phyloP scores from a whole-genome alignment of 1,140 invertebrate genomes.

The Spodoptera frugiperda region DNA sequence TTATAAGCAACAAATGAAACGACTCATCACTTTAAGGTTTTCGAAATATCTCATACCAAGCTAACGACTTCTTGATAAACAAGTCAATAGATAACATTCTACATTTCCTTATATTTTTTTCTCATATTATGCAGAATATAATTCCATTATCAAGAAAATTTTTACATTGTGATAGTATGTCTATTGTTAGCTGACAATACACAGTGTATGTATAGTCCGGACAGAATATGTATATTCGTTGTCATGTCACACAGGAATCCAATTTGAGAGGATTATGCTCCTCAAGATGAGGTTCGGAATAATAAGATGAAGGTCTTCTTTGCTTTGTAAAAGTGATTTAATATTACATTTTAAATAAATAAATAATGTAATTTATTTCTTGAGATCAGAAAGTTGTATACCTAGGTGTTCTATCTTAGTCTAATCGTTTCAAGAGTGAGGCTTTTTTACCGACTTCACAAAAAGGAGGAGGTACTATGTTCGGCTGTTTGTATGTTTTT shows the following conservation, averaged over 20 bases:
- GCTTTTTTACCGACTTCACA: too few relatives aligned
- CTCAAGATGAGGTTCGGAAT: conserved; percentile 64
- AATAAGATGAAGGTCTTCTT: conserved; percentile 17
- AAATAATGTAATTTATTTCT: background rate
- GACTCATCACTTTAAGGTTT: too few relatives aligned
- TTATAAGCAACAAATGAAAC: too few relatives aligned
- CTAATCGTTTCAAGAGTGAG: too few relatives aligned
- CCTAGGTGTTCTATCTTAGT: too few relatives aligned
- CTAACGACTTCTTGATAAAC: too few relatives aligned
- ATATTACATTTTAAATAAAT: background rate
- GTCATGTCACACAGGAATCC: conserved; percentile 66
- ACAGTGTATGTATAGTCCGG: conserved; percentile 24
- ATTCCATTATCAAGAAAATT: conserved; percentile 5
- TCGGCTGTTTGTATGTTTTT: too few relatives aligned
- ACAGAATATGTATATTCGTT: conserved; percentile 47
- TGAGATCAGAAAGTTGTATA: background rate
- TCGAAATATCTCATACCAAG: too few relatives aligned
- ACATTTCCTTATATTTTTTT: too few relatives aligned
- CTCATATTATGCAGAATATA: too few relatives aligned
- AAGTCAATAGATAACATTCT: too few relatives aligned
- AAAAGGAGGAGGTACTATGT: too few relatives aligned
- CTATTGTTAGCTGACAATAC: conserved; percentile 46
- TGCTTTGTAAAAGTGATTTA: conserved; percentile 5
- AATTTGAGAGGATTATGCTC: conserved; percentile 63
- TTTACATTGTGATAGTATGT: conserved; percentile 11